Base-by-base conservation (phyloP, 37 sponge, comb jelly and placozoan genomes). In the Tethya wilhelma region DNA sequence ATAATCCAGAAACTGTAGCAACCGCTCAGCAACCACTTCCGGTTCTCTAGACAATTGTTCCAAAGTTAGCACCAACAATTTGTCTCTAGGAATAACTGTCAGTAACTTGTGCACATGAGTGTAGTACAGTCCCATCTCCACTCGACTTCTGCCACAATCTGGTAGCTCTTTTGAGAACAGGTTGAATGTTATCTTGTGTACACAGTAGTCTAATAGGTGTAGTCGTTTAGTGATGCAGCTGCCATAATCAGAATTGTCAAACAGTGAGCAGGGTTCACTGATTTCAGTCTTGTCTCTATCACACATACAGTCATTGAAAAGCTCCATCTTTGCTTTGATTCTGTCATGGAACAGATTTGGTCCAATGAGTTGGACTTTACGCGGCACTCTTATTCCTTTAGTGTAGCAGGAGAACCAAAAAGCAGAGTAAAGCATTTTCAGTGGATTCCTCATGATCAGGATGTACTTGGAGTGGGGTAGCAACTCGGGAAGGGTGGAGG, bases 321-420 rank as follows among this genome's bases (percentile, higher is more conserved):
- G 28, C 2, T 71, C 11, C 0, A 79, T 65, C 20, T 79, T 71
- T 8, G 20, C 23, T 1, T n/a, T 32, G 3, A 79, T 42, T 22
- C 65, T 46, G 7, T 64, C 38, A 8, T 86, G 79, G 57, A 79
- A 85, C 25, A 85, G 37, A 17, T 59, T 20, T 2, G 86, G 86
- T 1, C 79, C 86, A 34, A 46, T 71, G 25, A 39, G 40, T 44
- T 67, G 30, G 0, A 66, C 38, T 44, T 31, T 1, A 22, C 23
- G 14, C 0, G 69, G 31, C 40, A 71, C 23, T 5, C 29, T 40
- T 5, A 23, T 23, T 26, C 46, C 77, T 5, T 19, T 9, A 14
- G 20, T 67, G 30, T 55, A 67, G 49, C 79, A 80, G 2, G 80
- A 80, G 39, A 69, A 86, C 86, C 86, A 86, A 44, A 79, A 86